Base-by-base conservation (phyloP, 1,140 invertebrate genomes). In the Drosophila pandora region DNA sequence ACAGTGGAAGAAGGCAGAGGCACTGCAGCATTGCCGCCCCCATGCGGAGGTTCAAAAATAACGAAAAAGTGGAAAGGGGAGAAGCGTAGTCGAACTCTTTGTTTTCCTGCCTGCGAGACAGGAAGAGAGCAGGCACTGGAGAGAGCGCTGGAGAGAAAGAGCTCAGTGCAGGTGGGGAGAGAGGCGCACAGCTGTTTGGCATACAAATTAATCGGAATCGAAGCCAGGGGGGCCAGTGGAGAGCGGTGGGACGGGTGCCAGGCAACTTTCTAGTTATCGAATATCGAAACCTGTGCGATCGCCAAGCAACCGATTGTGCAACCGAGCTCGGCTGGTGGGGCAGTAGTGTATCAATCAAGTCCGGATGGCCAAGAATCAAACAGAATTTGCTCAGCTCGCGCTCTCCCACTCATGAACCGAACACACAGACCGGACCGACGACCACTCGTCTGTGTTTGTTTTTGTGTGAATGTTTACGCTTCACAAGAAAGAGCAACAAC, bases 1-100 rank as follows among this genome's bases (percentile, higher is more conserved):
- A 78, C 63, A 25, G 13, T 43, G 45, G 45, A 59, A 53, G 17
- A 17, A 17, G 17, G 17, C 17, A 17, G 17, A 17, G 54, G 55
- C 75, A 76, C 49, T 76, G 76, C 80, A 79, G 74, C 56, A 76
- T 21, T 22, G 50, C 30, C 68, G 67, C 62, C 79, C 59, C 72
- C 79, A 60, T 41, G 69, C 54, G 41, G 43, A 64, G 45, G 57
- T 37, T 22, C 7, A 45, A n/a, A 37, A 37, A 37, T n/a, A 34
- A 50, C 7, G 8, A 9, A 21, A 22, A 10, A 9, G 17, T 17
- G 17, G 17, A 17, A 10, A 9, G 43, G 17, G 7, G 43, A 2
- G 0, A 45, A 62, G 45, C 48, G 41, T 37, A 45, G 61, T 45
- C 58, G 48, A 52, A 32, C 47, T 69, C 76, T 69, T 60, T 82